These are phyloP conservation scores for Fragum whitleyi DNA, from an alignment of 2,888 invertebrate genomes.

Conservation along the genomic window DNA sequence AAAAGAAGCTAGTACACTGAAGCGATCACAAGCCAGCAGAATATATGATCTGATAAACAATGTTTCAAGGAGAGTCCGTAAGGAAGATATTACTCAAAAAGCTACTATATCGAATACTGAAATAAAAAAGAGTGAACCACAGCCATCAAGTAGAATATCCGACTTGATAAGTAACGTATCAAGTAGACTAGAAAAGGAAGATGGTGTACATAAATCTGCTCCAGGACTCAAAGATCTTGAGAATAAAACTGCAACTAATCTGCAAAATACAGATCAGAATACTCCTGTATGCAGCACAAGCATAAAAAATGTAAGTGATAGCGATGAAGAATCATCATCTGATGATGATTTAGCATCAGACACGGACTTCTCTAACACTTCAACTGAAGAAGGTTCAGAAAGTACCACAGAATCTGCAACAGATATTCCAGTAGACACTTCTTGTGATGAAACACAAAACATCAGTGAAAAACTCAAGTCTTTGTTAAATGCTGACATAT, in stretches of 20 bases:
- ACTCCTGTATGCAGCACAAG: neutral
- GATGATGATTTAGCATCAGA: neutral
- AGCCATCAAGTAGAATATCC: neutral
- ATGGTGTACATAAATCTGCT: too few relatives aligned
- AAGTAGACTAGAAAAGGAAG: neutral
- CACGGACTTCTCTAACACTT: neutral
- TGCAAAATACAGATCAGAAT: neutral
- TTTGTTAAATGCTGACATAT: conserved; percentile 56
- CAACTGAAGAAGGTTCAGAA: neutral
- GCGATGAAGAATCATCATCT: neutral
- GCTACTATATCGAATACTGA: too few relatives aligned
- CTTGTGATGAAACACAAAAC: neutral
- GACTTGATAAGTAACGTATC: conserved; percentile 8
- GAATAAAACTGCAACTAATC: neutral
- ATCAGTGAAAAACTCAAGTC: conserved; percentile 57
- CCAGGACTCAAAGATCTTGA: too few relatives aligned
- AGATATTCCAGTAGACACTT: conserved; percentile 5
- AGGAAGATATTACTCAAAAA: too few relatives aligned
- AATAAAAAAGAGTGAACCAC: neutral
- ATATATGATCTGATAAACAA: conserved; percentile 9
- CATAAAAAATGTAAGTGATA: neutral
- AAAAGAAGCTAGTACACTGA: neutral
- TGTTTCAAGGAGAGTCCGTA: neutral
- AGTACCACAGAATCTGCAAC: neutral
- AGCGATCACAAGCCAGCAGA: neutral